Evolutionary conservation across 2,113 vertebrate genomes (phyloP).

Genomic region (Epinephelus cyanopodus): DNA sequence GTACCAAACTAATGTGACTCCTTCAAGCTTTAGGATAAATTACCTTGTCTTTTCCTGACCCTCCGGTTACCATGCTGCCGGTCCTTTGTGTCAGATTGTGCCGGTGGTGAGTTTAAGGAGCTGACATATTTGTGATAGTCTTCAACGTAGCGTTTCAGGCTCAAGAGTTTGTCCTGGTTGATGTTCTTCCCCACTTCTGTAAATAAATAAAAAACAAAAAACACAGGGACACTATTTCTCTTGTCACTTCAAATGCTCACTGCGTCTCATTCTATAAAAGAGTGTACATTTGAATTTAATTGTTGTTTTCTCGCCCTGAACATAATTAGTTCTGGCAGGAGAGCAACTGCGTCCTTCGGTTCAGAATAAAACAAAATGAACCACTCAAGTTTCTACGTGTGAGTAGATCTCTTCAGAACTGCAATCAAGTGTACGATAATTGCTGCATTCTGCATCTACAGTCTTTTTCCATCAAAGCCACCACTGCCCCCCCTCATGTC

Average conservation of each 20-base stretch:
- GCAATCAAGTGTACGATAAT: constrained; percentile 71
- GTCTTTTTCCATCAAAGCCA: constrained; percentile 44
- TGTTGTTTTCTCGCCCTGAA: constrained; percentile 34
- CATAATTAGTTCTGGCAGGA: constrained; percentile 53
- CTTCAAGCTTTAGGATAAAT: not conserved
- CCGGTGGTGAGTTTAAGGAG: constrained; percentile 45
- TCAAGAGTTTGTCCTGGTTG: constrained; percentile 82
- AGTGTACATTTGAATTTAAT: constrained; percentile 28
- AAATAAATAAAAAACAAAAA: constrained; percentile 39
- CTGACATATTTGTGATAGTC: constrained; percentile 75
- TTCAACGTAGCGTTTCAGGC: constrained; percentile 77
- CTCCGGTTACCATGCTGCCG: not conserved
- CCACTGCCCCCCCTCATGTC: constrained; percentile 10
- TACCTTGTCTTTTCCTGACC: constrained; percentile 47
- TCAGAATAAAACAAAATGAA: constrained; percentile 29
- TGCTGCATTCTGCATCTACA: constrained; percentile 61
- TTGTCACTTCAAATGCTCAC: constrained; percentile 6
- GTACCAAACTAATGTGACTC: not conserved
- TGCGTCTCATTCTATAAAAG: not conserved
- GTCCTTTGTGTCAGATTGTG: not conserved
- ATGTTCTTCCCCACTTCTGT: constrained; percentile 85
- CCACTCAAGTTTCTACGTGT: constrained; percentile 23
- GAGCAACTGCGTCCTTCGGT: constrained; percentile 37
- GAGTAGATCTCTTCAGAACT: constrained; percentile 58
- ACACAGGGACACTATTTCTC: not conserved